A percentile compares a stretch with the other conserved stretches of the same genome.
These are phyloP conservation scores for Ptyas mucosa DNA, from an alignment of 2,113 vertebrate genomes.

Conservation along the genomic window DNA sequence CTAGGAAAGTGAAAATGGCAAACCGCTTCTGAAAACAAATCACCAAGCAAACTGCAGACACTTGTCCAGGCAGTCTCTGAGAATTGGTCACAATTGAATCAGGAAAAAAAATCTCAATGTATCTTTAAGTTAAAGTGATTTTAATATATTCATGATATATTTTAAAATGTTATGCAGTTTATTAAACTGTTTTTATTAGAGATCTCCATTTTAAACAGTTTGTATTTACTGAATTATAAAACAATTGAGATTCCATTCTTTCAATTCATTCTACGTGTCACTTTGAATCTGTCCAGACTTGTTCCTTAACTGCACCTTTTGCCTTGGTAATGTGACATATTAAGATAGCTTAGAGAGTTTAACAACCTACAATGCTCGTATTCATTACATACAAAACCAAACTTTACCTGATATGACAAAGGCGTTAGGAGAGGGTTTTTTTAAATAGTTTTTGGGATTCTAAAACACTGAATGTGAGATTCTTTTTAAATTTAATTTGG, in stretches of 20 bases:
- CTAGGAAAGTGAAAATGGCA: neutral
- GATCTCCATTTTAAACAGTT: neutral
- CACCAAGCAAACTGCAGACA: neutral
- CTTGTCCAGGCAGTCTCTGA: neutral
- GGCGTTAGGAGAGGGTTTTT: neutral
- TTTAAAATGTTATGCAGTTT: neutral
- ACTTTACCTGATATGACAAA: neutral
- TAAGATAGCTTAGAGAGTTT: neutral
- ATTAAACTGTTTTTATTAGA: neutral
- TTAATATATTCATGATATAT: neutral
- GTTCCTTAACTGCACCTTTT: neutral
- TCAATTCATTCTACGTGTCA: neutral
- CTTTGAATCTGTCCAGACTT: conserved; percentile 45
- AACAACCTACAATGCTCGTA: conserved; percentile 35
- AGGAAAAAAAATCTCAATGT: neutral
- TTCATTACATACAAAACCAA: conserved; percentile 25
- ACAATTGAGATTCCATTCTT: neutral
- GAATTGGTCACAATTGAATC: neutral
- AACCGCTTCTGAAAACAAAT: neutral
- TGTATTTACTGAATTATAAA: neutral
- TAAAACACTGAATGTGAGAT: neutral
- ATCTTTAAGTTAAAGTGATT: neutral
- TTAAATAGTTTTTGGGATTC: neutral
- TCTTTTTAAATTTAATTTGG: neutral
- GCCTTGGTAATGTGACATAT: conserved; percentile 27